Evolutionary conservation across 2,888 invertebrate species (phyloP), one percentile per base, ranked within the genome.

Genomic region (Hypercompe scribonia): DNA sequence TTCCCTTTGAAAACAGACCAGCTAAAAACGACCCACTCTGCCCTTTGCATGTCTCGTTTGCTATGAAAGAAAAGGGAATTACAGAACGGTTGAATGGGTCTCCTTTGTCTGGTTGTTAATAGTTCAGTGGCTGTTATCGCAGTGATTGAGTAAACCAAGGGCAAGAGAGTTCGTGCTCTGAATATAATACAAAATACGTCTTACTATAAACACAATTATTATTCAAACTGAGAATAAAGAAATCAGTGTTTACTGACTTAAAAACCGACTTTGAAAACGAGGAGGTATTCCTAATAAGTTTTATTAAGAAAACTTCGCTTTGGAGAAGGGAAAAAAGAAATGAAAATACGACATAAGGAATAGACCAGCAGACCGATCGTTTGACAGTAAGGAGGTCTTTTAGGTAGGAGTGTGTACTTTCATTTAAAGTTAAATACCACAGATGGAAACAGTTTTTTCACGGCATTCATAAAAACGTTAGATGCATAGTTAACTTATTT

Each of bases 71-170:
- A 65, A 75, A 36, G 72, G 78, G 73, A 72, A 39, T 50, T 21
- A 18, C 4, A 71, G 70, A 77, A 70, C 65, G 54, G 61, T 65
- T 72, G 71, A 68, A 11, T 65, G 13, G 65, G 68, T 72, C 78
- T 74, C 13, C n/a, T 68, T 64, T 46, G 33, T 24, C 39, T 84
- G 82, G 84, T 80, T 74, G 82, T 75, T 77, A 77, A 74, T 82
- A 84, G 82, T 81, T 78, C 78, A 63, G 68, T 68, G 63, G 65
- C 46, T 78, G 71, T 74, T 89, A 90, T 89, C 88, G 86, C 72
- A 77, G 83, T 84, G 88, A 87, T 88, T 86, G 84, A 88, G 82
- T 80, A 81, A 85, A 84, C 83, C 88, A 89, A 89, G 89, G 89
- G 84, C 85, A 75, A 75, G 66, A 69, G 73, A 82, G 88, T 86